phyloP scores from a whole-genome alignment of 2,113 vertebrate genomes.

The Pangasianodon hypophthalmus region DNA sequence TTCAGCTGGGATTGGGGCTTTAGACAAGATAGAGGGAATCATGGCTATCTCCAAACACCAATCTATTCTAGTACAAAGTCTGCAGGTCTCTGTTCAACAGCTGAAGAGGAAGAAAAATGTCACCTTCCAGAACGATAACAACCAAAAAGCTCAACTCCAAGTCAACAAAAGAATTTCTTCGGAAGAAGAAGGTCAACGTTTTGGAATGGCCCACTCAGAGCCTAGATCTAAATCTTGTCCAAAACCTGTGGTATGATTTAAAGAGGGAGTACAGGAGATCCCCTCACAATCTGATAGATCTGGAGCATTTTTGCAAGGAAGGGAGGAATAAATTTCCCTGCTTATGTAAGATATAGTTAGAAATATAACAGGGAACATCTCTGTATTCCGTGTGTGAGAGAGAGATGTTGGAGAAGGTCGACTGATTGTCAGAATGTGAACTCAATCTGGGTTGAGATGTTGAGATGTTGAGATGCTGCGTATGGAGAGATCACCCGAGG shows the following conservation, averaged over 20 bases:
- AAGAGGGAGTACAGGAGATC: not conserved
- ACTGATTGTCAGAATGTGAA: not conserved
- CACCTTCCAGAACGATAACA: too few species aligned
- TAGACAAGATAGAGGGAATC: too few species aligned
- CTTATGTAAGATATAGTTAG: not conserved
- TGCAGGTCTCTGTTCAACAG: too few species aligned
- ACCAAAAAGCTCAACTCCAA: too few species aligned
- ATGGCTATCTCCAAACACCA: too few species aligned
- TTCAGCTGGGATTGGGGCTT: too few species aligned
- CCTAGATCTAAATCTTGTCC: too few species aligned
- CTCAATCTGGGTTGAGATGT: not conserved
- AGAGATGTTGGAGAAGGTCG: not conserved
- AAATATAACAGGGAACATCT: not conserved
- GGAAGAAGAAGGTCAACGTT: not conserved
- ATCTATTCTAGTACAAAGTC: too few species aligned
- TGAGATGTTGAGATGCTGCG: not conserved
- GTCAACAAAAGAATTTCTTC: not conserved
- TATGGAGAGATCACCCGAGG: constrained; percentile 7
- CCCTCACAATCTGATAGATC: not conserved
- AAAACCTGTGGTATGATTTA: not conserved
- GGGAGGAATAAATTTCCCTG: not conserved
- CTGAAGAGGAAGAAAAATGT: too few species aligned
- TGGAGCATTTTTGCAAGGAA: not conserved
- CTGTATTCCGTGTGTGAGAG: not conserved
- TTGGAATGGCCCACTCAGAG: too few species aligned